These are phyloP conservation scores for Cheilosia variabilis DNA, from an alignment of 2,888 invertebrate genomes.

Conservation along the genomic window DNA sequence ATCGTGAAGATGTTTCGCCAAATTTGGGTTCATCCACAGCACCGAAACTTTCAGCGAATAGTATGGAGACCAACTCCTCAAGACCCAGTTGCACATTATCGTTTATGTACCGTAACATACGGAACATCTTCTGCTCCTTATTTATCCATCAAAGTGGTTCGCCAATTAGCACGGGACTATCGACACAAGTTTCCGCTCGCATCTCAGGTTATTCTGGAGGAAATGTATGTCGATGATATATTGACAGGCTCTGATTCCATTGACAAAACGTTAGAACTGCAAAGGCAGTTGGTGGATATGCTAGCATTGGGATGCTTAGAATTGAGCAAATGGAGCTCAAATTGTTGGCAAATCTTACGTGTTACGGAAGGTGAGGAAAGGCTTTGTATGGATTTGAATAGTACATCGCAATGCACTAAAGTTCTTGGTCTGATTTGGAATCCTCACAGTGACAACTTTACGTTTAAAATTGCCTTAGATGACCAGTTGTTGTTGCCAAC, in stretches of 20 bases:
- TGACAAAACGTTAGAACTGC: conserved; percentile 3
- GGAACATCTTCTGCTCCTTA: conserved; percentile 65
- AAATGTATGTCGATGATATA: conserved; percentile 67
- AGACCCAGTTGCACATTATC: conserved; percentile 40
- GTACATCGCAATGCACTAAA: background rate
- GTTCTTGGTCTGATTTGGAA: conserved; percentile 33
- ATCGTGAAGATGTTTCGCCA: conserved; percentile 68
- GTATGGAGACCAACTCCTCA: conserved; percentile 40
- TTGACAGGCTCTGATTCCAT: conserved; percentile 62
- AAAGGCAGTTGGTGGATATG: conserved; percentile 25
- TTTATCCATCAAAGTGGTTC: conserved; percentile 63
- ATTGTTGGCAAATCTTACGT: conserved; percentile 9
- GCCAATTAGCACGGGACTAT: conserved; percentile 49
- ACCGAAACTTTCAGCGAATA: conserved; percentile 60
- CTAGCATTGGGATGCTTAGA: conserved; percentile 30
- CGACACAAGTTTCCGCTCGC: conserved; percentile 42
- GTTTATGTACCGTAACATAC: conserved; percentile 54
- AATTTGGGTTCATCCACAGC: conserved; percentile 39
- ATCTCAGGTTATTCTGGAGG: conserved; percentile 32
- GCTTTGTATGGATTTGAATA: conserved; percentile 27
- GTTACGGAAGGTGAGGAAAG: background rate
- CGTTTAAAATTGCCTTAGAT: conserved; percentile 23
- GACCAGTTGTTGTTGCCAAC: conserved; percentile 10
- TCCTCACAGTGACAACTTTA: conserved; percentile 22
- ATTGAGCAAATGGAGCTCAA: conserved; percentile 39